Percentiles rank a stretch among this genome's conserved stretches.
Conservation (phyloP, 2,797 vertebrate genomes). For the Sebastes oblongus region DNA sequence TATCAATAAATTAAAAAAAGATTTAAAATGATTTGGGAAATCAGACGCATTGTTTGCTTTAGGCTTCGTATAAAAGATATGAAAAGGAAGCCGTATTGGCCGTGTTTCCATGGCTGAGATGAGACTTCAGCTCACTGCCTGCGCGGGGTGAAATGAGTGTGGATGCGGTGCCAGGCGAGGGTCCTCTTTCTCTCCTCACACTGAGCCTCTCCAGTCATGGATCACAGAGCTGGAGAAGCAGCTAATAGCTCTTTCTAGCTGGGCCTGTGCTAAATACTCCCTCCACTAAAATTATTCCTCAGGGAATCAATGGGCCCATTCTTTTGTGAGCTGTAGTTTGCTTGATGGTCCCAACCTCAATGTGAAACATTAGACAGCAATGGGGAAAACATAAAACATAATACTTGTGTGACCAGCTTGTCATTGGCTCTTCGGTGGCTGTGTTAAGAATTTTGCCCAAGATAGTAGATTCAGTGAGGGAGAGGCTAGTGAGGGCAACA, state of each 20-base stretch:
- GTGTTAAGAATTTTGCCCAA: conserved; percentile 84
- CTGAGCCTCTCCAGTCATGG: conserved; percentile 84
- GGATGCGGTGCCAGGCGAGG: conserved; percentile 73
- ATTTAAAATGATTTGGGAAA: conserved; percentile 7
- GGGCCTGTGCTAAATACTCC: conserved; percentile 84
- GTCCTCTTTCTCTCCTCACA: conserved; percentile 83
- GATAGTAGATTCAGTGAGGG: conserved; percentile 83
- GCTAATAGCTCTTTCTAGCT: conserved; percentile 85
- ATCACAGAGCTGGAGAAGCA: conserved; percentile 86
- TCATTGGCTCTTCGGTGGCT: conserved; percentile 83
- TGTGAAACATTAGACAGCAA: conserved; percentile 94
- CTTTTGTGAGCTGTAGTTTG: conserved; percentile 85
- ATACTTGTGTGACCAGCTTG: conserved; percentile 97
- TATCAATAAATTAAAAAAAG: not conserved
- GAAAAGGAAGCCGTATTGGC: conserved; percentile 7
- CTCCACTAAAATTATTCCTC: conserved; percentile 87
- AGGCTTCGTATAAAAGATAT: conserved; percentile 1
- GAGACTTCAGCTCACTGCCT: conserved; percentile 47
- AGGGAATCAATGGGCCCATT: conserved; percentile 89
- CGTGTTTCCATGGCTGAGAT: conserved; percentile 26
- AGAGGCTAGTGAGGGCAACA: conserved; percentile 78
- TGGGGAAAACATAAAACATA: conserved; percentile 97
- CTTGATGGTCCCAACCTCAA: conserved; percentile 84
- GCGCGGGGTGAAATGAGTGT: conserved; percentile 57
- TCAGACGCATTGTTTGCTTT: conserved; percentile 9